Evolutionary conservation across 2,888 invertebrate species (phyloP), one percentile per base, ranked within the genome.

Genomic region (Oasisia sp.): DNA sequence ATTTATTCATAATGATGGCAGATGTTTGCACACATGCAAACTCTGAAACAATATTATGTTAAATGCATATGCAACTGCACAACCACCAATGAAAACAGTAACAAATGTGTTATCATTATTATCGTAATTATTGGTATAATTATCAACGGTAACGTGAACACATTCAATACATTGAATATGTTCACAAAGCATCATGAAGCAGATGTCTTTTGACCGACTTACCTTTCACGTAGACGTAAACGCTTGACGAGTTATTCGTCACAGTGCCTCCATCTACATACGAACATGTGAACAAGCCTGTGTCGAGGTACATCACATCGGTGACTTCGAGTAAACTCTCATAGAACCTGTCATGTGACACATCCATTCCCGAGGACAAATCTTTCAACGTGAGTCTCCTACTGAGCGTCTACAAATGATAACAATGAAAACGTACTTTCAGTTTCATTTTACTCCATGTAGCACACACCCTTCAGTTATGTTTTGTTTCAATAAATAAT

Each of bases 291-390:
- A 74, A 74, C 74, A 74, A 27, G n/a, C 74, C 74, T 27, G 74
- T 74, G 74, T 74, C 74, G 7, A 27, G 5, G 74, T 74, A 74
- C 27, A 5, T 27, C 74, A 74, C 19, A 8, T 74, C 74, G 5
- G 74, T 74, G 74, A 74, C n/a, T 74, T n/a, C n/a, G 74, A 74
- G 27, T 74, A 74, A 74, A 74, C 74, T 74, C 74, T 74, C 27
- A 5, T 74, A 74, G 7, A 74, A 19, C 27, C 74, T 14, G 50
- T 14, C 14, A 7, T 74, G 74, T 74, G 74, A 74, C 27, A 27
- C 27, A 7, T 7, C 74, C 5, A 19, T n/a, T 7, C n/a, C 27
- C 27, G 74, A 27, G 4, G 8, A 27, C 27, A 19, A 27, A 19
- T 74, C n/a, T 19, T 19, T 74, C 27, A 74, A 3, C 7, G 14